Percentiles rank a stretch among this genome's conserved stretches.
These are phyloP conservation scores for Resseliella maxima DNA, from an alignment of 2,888 invertebrate species.

Conservation along the genomic window DNA sequence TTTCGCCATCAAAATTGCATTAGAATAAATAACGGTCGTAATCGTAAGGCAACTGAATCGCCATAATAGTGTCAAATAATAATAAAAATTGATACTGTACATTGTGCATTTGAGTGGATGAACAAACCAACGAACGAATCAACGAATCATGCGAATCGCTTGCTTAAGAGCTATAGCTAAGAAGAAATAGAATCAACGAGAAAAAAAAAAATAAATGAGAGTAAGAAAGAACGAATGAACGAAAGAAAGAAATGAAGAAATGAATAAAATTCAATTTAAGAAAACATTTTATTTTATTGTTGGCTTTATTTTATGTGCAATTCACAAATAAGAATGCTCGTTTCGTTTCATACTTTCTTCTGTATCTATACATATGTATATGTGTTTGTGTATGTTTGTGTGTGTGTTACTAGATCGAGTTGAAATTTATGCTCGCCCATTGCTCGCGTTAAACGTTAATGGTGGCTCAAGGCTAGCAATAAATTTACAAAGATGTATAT, in stretches of 20 bases:
- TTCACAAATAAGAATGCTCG: conserved; percentile 3
- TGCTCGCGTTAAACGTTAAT: conserved; percentile 4
- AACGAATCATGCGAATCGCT: conserved; percentile 5
- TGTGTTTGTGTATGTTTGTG: background rate
- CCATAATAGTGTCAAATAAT: conserved; percentile 53
- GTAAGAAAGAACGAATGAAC: background rate
- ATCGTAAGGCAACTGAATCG: background rate
- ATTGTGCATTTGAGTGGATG: background rate
- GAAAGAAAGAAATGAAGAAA: background rate
- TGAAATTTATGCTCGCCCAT: conserved; percentile 31
- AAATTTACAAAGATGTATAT: conserved; percentile 31
- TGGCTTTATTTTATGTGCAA: conserved; percentile 53
- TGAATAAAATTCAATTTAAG: conserved; percentile 42
- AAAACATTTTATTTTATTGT: conserved; percentile 53
- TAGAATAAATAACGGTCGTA: conserved; percentile 53
- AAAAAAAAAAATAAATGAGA: background rate
- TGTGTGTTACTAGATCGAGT: background rate
- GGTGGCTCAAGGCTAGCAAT: conserved; percentile 42
- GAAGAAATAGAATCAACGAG: background rate
- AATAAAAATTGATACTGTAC: conserved; percentile 13
- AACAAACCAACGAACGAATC: background rate
- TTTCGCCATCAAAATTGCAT: conserved; percentile 50
- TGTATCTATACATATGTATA: background rate
- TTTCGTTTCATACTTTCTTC: background rate
- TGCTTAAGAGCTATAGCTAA: background rate